Evolutionary conservation across 2,888 invertebrate species (phyloP).

Genomic region (Yponomeuta plumbellus): DNA sequence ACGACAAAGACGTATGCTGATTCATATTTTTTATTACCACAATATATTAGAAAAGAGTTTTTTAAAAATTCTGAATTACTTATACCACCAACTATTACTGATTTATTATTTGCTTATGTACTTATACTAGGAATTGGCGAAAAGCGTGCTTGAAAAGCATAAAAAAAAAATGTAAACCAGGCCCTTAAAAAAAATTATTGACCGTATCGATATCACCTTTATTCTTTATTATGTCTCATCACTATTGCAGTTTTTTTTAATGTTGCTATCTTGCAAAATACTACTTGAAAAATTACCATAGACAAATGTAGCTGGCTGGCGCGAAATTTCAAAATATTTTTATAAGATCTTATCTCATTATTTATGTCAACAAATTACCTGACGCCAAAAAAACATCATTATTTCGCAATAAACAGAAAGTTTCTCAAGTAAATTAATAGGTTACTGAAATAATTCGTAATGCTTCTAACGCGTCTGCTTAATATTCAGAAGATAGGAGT

Average conservation of each 20-base stretch:
- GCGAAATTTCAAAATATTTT: conserved; percentile 2
- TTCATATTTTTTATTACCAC: no score
- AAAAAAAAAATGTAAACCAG: no score
- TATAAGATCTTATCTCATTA: not conserved
- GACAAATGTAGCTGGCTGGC: not conserved
- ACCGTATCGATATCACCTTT: not conserved
- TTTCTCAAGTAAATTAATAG: conserved; percentile 29
- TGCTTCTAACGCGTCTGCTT: conserved; percentile 9
- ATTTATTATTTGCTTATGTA: no score
- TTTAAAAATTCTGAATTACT: no score
- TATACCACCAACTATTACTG: no score
- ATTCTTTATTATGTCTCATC: not conserved
- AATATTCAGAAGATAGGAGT: not conserved
- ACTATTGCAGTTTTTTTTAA: not conserved
- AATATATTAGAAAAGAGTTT: no score
- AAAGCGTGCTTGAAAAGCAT: no score
- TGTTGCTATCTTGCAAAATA: not conserved
- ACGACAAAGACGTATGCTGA: no score
- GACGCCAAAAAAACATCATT: conserved; percentile 31
- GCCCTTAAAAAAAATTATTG: no score
- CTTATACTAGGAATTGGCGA: no score
- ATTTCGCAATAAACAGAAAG: not conserved
- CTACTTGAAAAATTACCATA: not conserved
- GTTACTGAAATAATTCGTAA: conserved; percentile 9
- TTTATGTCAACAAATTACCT: not conserved